Base-by-base conservation (phyloP, 2,888 invertebrate genomes). In the Falcaria lacertinaria region DNA sequence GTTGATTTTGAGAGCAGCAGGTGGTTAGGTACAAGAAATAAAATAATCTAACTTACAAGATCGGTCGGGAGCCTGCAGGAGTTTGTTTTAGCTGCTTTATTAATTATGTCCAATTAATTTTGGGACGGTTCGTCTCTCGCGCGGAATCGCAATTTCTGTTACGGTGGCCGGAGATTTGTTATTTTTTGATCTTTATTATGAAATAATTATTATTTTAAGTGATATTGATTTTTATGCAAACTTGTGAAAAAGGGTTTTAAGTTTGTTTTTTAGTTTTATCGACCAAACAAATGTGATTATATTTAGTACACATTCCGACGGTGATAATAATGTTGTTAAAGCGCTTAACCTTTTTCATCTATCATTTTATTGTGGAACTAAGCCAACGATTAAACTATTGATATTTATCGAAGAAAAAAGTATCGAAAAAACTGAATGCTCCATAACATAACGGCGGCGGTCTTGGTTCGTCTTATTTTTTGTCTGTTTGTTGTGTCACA, bases 101-200 rank as follows among this genome's bases (percentile, higher is more conserved):
- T 89, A 89, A 89, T 87, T 87, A 86, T 84, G 87, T 87, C 86
- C 73, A 82, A 88, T 87, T 86, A 87, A 88, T 86, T 86, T 80
- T 53, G 64, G 69, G 69, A 83, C 73, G 80, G 80, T 72, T 66
- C 69, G 64, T 74, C 77, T 74, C 63, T 69, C 68, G 70, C 66
- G 63, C 58, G 54, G 56, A 61, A 58, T 75, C 59, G 80, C 80
- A 59, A 77, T 78, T 77, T 77, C 74, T 52, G 68, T 66, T 70
- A 67, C 66, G 70, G 77, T 74, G 63, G 69, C 68, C 62, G 65
- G 62, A 66, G 60, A 50, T 55, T 52, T 46, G n/a, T n/a, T n/a
- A n/a, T n/a, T n/a, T n/a, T n/a, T n/a, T n/a, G n/a, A n/a, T n/a
- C n/a, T n/a, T n/a, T n/a, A n/a, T n/a, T n/a, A n/a, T n/a, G n/a